Evolutionary conservation across 2,797 vertebrate species (phyloP).

Genomic region (Pangasius djambal): DNA sequence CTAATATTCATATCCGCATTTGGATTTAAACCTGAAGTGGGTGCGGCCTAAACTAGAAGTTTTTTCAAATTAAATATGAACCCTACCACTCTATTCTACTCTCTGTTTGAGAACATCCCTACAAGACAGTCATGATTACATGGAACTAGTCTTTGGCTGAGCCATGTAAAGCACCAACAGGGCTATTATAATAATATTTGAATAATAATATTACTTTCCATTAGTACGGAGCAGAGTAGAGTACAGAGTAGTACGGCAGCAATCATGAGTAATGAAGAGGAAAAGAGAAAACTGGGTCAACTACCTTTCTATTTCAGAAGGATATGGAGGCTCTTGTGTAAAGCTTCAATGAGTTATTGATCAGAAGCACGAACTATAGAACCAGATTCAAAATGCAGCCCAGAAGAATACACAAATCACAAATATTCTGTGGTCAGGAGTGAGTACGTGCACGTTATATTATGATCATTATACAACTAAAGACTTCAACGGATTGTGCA

Average conservation of each 20-base stretch:
- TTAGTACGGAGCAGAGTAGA: no score
- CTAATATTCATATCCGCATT: neutral
- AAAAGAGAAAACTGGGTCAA: neutral
- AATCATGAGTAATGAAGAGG: neutral
- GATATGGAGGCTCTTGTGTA: neutral
- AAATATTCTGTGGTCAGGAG: neutral
- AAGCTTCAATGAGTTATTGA: slow-evolving; percentile 11
- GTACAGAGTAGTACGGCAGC: neutral
- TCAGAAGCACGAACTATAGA: neutral
- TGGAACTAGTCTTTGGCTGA: neutral
- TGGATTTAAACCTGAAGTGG: neutral
- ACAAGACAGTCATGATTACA: neutral
- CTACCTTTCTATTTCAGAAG: neutral
- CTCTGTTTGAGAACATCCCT: no score
- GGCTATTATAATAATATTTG: neutral
- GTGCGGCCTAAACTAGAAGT: neutral
- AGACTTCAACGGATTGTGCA: neutral
- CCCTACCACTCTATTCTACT: no score
- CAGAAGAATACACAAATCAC: neutral
- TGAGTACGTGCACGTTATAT: neutral
- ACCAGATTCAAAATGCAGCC: neutral
- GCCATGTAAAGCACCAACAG: neutral
- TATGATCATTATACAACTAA: neutral
- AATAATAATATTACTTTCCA: no score
- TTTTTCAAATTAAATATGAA: neutral